Base-by-base conservation (phyloP, 2,797 vertebrate species). In the Myotis findleyi region DNA sequence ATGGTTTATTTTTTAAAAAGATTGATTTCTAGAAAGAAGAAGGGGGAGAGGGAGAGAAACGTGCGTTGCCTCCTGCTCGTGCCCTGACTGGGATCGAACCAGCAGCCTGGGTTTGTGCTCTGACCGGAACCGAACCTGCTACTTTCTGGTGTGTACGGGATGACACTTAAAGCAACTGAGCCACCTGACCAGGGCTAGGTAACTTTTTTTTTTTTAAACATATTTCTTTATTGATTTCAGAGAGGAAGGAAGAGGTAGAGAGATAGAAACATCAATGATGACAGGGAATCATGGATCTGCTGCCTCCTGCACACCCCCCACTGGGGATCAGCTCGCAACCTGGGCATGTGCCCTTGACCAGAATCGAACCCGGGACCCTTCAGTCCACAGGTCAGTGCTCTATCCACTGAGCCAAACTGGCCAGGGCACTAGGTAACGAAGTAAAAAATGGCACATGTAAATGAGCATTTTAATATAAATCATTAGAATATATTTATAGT, bases 401-500 rank as follows among this genome's bases (percentile, higher is more conserved):
- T 33, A 68, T 4, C n/a, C 17, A 68, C 16, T 68, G 64, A 68
- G n/a, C 64, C 16, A 66, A n/a, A 16, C n/a, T 64, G n/a, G n/a
- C 64, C 64, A 68, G 64, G n/a, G n/a, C 18, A 18, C 7, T n/a
- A 33, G 59, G 59, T 64, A 64, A 80, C 6, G 3, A n/a, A 72
- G 57, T 87, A 16, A 95, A 62, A 97, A 73, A 73, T 89, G 53
- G 53, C 95, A 96, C 71, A 94, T n/a, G 21, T 89, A 89, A 96
- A 95, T 71, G 21, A 89, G 33, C 3, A 86, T 62, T 94, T 95
- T 89, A 80, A 94, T 97, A 95, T 68, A 96, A 93, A 92, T 93
- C 83, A 96, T 96, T 66, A 90, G 94, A 93, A 84, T 57, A 25
- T 73, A 95, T 91, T 80, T 93, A 93, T 84, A 96, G 5, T 25